Evolutionary conservation across 2,888 invertebrate genomes (phyloP), one percentile per base, ranked within the genome.

Genomic region (Chironomus tentans): DNA sequence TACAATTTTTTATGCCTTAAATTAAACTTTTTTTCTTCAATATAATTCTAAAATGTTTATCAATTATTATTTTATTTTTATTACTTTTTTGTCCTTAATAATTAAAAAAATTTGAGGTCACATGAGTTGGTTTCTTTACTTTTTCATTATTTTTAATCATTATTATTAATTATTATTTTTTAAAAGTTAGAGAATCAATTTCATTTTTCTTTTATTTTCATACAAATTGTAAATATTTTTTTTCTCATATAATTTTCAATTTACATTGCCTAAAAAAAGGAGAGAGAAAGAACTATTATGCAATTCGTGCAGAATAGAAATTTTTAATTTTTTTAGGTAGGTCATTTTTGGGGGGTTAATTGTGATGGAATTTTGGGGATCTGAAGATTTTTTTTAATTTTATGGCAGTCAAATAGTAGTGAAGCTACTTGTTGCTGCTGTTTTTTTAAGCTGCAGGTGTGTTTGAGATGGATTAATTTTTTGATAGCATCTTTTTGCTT

Each of bases 81-180:
- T 76, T 76, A 62, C 61, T 76, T 24, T 74, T 78, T 78, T 78
- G 79, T 79, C 79, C 78, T 78, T 78, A 77, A 77, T 80, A 79
- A 80, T 81, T 82, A 82, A 82, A 83, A 83, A 83, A 83, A 83
- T 82, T 83, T 84, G 84, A 84, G 84, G 84, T 84, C 84, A 84
- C 84, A 84, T 84, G 84, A 84, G 84, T 84, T 84, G 84, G 84
- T 84, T 81, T 38, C 38, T 38, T 38, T 38, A 38, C 38, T 38
- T 38, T 38, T 79, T 79, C 80, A 79, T 79, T 79, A 79, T 65
- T 65, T 65, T 65, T 28, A 10, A 24, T 38, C 38, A 21, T 65
- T 65, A 62, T 62, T 62, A n/a, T 62, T 62, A 62, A 38, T 38
- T 38, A 38, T 38, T 38, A 38, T 56, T 56, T 56, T 56, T 56